phyloP scores from a whole-genome alignment of 2,797 vertebrate genomes.

The Champsocephalus gunnari region DNA sequence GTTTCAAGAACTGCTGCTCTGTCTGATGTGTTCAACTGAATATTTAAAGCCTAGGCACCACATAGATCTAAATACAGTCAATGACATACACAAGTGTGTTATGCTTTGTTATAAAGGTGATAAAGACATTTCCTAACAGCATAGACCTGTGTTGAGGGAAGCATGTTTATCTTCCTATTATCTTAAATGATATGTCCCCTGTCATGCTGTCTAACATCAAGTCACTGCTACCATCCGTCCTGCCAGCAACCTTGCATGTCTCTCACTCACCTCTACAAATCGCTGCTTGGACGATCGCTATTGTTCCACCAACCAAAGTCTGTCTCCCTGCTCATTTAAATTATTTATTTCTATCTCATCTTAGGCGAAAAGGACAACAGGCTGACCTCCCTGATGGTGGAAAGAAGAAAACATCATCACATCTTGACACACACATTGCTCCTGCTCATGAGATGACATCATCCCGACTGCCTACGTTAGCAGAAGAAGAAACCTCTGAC shows the following conservation, averaged over 20 bases:
- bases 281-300: background rate
- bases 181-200: conserved; percentile 17
- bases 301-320: background rate
- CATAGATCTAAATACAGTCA: no score
- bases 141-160: conserved; percentile 4
- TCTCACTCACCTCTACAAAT: conserved; percentile 5
- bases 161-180: background rate
- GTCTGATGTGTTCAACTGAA: background rate
- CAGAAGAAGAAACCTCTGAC: conserved; percentile 64
- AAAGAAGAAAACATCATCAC: conserved; percentile 14
- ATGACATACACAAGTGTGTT: background rate
- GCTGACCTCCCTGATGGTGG: conserved; percentile 17
- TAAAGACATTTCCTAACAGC: background rate
- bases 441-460: conserved; percentile 60
- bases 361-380: conserved; percentile 42
- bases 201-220: conserved; percentile 21
- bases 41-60: background rate
- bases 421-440: background rate
- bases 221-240: background rate
- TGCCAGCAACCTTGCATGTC: conserved; percentile 32
- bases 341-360: background rate
- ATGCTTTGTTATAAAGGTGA: background rate
- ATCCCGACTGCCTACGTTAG: conserved; percentile 71
- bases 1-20: background rate
- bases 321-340: background rate